phyloP scores from a whole-genome alignment of 2,888 invertebrate species.

The Lydus trimaculatus region DNA sequence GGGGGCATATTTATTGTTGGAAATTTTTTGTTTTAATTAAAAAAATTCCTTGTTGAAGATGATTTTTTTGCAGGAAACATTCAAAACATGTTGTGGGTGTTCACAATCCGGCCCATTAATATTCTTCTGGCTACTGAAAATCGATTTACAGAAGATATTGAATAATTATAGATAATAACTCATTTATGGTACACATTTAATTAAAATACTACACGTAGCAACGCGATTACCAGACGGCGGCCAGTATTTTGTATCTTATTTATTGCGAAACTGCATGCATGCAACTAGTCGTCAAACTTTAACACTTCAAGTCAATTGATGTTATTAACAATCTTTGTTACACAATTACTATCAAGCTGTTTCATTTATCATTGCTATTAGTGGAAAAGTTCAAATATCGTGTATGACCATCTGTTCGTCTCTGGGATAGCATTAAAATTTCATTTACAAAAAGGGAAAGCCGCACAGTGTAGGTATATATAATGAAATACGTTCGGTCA shows the following conservation, averaged over 20 bases:
- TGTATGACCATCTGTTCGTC: neutral
- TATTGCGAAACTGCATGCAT: conserved; percentile 27
- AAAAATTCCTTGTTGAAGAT: neutral
- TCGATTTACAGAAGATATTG: conserved; percentile 45
- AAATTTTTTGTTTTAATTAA: neutral
- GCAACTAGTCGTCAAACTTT: conserved; percentile 22
- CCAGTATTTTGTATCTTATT: conserved; percentile 24
- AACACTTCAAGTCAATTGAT: neutral
- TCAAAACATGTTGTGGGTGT: conserved; percentile 17
- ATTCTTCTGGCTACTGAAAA: conserved; percentile 42
- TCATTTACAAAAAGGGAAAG: conserved; percentile 5
- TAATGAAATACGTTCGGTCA: conserved; percentile 5
- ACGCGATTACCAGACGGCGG: conserved; percentile 22
- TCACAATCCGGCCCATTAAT: conserved; percentile 17
- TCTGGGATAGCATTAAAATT: neutral
- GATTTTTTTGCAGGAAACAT: neutral
- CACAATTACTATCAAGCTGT: neutral
- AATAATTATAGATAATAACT: conserved; percentile 50
- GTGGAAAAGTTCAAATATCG: neutral
- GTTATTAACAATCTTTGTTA: conserved; percentile 6
- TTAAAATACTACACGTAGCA: conserved; percentile 42
- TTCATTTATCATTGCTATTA: neutral
- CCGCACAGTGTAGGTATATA: neutral
- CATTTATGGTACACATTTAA: conserved; percentile 45
- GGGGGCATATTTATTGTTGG: neutral